A percentile compares a stretch with the other conserved stretches of the same genome.
phyloP scores from a whole-genome alignment of 2,113 vertebrate species.

The Microcebus ravelobensis region DNA sequence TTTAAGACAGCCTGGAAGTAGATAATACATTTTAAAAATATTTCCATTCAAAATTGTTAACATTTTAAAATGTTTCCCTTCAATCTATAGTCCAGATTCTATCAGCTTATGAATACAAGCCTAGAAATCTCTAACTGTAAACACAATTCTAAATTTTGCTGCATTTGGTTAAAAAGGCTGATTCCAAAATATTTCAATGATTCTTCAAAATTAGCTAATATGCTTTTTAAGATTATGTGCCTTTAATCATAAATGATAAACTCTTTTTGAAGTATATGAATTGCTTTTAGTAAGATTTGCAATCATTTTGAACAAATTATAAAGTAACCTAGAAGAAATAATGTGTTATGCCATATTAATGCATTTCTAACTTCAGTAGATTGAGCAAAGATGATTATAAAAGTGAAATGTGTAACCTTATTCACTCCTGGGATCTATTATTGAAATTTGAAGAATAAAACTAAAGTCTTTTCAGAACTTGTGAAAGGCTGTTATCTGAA shows the following conservation, averaged over 20 bases:
- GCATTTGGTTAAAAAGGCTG: slow-evolving; percentile 49
- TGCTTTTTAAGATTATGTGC: slow-evolving; percentile 60
- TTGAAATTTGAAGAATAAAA: slow-evolving; percentile 57
- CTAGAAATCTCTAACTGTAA: slow-evolving; percentile 49
- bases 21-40: not conserved
- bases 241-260: slow-evolving; percentile 58
- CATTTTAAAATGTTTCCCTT: slow-evolving; percentile 34
- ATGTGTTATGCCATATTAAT: slow-evolving; percentile 58
- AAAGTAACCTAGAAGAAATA: slow-evolving; percentile 56
- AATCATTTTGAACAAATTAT: slow-evolving; percentile 71
- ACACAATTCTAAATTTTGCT: slow-evolving; percentile 61
- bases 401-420: slow-evolving; percentile 65
- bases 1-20: not conserved
- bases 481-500: slow-evolving; percentile 60
- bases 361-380: slow-evolving; percentile 66
- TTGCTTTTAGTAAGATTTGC: slow-evolving; percentile 63
- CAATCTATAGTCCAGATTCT: not conserved
- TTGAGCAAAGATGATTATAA: slow-evolving; percentile 66
- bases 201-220: slow-evolving; percentile 69
- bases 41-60: slow-evolving; percentile 36
- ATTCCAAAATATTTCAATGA: slow-evolving; percentile 58
- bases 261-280: slow-evolving; percentile 63
- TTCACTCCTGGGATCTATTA: slow-evolving; percentile 69
- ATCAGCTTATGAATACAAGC: slow-evolving; percentile 48
- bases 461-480: slow-evolving; percentile 41